Evolutionary conservation across 1,140 invertebrate species (phyloP).

Genomic region (Cyclina sinensis): DNA sequence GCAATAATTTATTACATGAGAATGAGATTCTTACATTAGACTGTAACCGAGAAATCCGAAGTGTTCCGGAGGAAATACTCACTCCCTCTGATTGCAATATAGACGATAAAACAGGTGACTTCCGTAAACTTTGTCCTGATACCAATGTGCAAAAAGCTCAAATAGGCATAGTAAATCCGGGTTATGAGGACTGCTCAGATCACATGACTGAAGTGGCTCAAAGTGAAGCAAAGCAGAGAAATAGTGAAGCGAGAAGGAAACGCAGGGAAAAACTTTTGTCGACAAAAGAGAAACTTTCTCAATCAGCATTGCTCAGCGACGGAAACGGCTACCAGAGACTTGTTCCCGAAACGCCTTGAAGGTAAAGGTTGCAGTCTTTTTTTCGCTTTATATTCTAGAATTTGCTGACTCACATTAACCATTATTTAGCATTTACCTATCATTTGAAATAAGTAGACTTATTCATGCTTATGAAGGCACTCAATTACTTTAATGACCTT

Average conservation of each 20-base stretch:
- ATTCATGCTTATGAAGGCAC: too few relatives aligned
- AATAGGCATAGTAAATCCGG: conserved; percentile 13
- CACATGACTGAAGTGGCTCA: not conserved
- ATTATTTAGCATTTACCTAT: not conserved
- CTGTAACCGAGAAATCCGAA: conserved; percentile 47
- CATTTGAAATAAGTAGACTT: too few relatives aligned
- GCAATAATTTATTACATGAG: conserved; percentile 6
- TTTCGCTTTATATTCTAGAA: not conserved
- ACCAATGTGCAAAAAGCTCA: not conserved
- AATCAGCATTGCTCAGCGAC: conserved; percentile 25
- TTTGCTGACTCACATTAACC: not conserved
- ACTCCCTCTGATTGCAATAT: conserved; percentile 1
- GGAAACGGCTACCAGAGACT: conserved; percentile 44
- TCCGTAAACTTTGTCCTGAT: not conserved
- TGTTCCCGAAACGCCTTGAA: conserved; percentile 45
- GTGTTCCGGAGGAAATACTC: conserved; percentile 53
- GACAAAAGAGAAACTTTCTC: conserved; percentile 26
- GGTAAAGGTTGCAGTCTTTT: not conserved
- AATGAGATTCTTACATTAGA: not conserved
- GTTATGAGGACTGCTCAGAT: conserved; percentile 30
- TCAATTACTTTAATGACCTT: too few relatives aligned
- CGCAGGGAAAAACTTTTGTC: conserved; percentile 29
- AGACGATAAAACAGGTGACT: not conserved
- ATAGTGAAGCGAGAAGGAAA: conserved; percentile 52
- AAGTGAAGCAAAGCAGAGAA: not conserved